Evolutionary conservation across 2,888 invertebrate species (phyloP).

Genomic region (Chrysotoxum bicinctum): DNA sequence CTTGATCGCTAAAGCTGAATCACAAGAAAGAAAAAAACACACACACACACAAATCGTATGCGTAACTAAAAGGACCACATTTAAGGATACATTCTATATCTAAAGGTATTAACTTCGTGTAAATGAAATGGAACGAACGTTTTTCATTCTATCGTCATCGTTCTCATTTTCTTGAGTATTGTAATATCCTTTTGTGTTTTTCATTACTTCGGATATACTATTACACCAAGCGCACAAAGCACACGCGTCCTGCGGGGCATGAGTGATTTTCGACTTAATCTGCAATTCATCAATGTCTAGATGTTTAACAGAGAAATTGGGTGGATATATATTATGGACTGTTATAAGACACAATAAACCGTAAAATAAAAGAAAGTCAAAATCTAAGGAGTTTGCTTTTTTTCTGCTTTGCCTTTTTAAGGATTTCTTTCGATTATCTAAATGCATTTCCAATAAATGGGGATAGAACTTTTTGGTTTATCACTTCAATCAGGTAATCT

Average conservation of each 20-base stretch:
- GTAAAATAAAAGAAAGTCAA: slow-evolving; percentile 8
- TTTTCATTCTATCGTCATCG: slow-evolving; percentile 34
- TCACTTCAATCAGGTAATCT: slow-evolving; percentile 69
- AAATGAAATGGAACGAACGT: slow-evolving; percentile 72
- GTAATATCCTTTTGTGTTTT: slow-evolving; percentile 65
- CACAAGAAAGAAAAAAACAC: not conserved
- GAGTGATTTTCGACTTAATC: slow-evolving; percentile 81
- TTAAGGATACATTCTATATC: slow-evolving; percentile 48
- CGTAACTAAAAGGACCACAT: slow-evolving; percentile 70
- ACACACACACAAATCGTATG: slow-evolving; percentile 58
- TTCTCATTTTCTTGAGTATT: not conserved
- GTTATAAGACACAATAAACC: slow-evolving; percentile 9
- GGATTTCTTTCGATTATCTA: slow-evolving; percentile 38
- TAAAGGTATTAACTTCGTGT: slow-evolving; percentile 68
- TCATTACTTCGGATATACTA: slow-evolving; percentile 55
- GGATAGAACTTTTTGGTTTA: slow-evolving; percentile 42
- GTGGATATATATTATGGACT: slow-evolving; percentile 23
- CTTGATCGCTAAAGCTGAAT: not conserved
- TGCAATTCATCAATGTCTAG: slow-evolving; percentile 81
- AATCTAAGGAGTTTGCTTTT: slow-evolving; percentile 13
- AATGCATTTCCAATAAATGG: slow-evolving; percentile 70
- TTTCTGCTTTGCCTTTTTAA: not conserved
- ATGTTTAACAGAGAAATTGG: slow-evolving; percentile 68
- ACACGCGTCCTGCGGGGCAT: slow-evolving; percentile 74
- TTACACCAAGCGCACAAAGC: slow-evolving; percentile 25